A percentile compares a stretch with the other conserved stretches of the same genome.
Conservation (phyloP, 1,140 invertebrate genomes). For the Penaeus indicus region DNA sequence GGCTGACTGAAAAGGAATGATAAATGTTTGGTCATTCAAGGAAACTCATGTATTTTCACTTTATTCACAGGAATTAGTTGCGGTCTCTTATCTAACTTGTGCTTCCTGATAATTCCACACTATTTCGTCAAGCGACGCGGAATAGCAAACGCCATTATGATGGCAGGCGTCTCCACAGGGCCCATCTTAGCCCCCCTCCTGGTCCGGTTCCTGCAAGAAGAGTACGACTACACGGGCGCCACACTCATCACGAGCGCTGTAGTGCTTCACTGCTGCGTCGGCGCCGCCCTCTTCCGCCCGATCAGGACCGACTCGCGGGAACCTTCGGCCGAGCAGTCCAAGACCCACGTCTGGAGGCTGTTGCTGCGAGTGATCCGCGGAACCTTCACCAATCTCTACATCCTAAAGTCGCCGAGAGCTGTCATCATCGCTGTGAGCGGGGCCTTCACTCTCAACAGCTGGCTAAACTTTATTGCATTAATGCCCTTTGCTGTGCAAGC, state of each 20-base stretch:
- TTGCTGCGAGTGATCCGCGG: neutral
- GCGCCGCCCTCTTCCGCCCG: conserved; percentile 36
- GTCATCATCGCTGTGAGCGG: neutral
- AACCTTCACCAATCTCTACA: neutral
- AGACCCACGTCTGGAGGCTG: neutral
- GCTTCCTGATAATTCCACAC: conserved; percentile 34
- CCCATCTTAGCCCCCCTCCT: conserved; percentile 25
- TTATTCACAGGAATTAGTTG: conserved; percentile 27
- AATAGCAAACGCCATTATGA: conserved; percentile 58
- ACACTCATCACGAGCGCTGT: conserved; percentile 73
- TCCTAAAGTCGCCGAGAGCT: neutral
- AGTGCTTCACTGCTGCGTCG: conserved; percentile 80
- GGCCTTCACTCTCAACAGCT: conserved; percentile 1
- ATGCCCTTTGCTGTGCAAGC: conserved; percentile 48
- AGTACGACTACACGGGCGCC: conserved; percentile 33
- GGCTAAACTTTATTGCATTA: conserved; percentile 36
- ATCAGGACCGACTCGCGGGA: neutral
- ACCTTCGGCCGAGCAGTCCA: neutral
- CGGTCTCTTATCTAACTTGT: conserved; percentile 62
- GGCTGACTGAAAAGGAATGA: neutral
- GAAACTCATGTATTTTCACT: conserved; percentile 63
- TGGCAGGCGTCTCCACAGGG: conserved; percentile 33
- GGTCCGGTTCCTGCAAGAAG: conserved; percentile 32
- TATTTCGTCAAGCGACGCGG: conserved; percentile 45
- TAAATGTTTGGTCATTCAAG: neutral